Percentiles rank a stretch among this genome's conserved stretches.
Conservation (phyloP, 2,888 invertebrate genomes). For the Agrochola lychnidis region DNA sequence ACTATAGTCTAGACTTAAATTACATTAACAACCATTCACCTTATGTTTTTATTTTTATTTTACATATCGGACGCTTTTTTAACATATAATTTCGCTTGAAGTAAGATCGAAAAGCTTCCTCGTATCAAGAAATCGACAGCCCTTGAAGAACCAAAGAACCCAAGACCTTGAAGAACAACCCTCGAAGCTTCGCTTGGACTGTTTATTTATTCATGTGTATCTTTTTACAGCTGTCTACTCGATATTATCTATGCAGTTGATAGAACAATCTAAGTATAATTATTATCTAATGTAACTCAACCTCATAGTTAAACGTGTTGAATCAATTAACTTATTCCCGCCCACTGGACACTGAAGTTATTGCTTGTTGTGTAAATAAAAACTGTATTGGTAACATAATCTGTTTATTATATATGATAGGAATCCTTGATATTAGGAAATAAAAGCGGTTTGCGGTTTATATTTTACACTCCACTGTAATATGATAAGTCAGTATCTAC, state of each 20-base stretch:
- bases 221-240: conserved; percentile 16
- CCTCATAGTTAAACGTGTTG: background rate
- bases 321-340: conserved; percentile 10
- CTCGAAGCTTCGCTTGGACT: background rate
- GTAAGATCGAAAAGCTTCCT: background rate
- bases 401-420: background rate
- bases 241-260: conserved; percentile 7
- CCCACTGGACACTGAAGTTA: background rate
- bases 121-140: background rate
- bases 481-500: background rate
- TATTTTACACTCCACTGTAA: conserved; percentile 1
- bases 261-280: conserved; percentile 15
- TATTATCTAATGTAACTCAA: background rate
- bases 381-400: background rate
- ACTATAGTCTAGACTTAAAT: background rate
- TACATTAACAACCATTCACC: background rate
- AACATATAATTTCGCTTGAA: background rate
- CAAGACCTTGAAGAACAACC: no score
- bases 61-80: no score
- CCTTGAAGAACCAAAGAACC: background rate
- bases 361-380: background rate
- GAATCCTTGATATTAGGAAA: background rate
- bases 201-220: conserved; percentile 37
- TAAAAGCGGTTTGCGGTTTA: conserved; percentile 26
- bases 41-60: background rate